Evolutionary conservation across 2,888 invertebrate genomes (phyloP).

Genomic region (Ceraclea dissimilis): DNA sequence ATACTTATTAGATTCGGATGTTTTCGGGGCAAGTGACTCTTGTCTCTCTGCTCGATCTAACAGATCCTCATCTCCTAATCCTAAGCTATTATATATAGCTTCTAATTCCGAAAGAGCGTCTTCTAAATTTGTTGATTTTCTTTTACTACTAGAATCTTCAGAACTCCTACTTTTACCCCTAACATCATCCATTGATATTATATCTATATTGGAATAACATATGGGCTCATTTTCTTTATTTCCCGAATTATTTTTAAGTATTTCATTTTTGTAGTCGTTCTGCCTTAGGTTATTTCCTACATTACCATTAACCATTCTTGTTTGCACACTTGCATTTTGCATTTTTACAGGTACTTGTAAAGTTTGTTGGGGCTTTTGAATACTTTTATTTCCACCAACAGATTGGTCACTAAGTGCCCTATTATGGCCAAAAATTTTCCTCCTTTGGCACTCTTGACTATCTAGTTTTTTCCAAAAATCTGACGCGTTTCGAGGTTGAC

Average conservation of each 20-base stretch:
- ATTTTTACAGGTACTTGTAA: not conserved
- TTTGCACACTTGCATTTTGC: conserved; percentile 1
- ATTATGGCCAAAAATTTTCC: conserved; percentile 31
- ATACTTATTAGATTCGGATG: conserved; percentile 16
- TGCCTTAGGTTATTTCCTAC: conserved; percentile 25
- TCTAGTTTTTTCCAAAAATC: conserved; percentile 61
- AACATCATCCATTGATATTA: conserved; percentile 27
- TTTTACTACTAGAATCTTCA: conserved; percentile 44
- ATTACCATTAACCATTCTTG: conserved; percentile 24
- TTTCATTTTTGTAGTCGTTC: conserved; percentile 9
- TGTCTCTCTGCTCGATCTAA: conserved; percentile 71
- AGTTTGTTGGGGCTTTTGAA: conserved; percentile 1
- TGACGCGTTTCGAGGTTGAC: conserved; percentile 45
- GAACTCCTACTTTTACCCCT: conserved; percentile 33
- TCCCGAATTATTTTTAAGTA: conserved; percentile 18
- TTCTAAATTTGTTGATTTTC: conserved; percentile 73
- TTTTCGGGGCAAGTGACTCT: conserved; percentile 47
- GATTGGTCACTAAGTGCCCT: conserved; percentile 41
- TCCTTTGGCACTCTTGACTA: conserved; percentile 41
- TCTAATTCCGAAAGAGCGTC: conserved; percentile 85
- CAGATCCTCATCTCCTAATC: conserved; percentile 76
- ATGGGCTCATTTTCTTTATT: conserved; percentile 23
- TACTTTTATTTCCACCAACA: conserved; percentile 24
- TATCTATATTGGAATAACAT: conserved; percentile 25
- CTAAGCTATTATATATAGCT: conserved; percentile 82